These are phyloP conservation scores for Calosoma granatense DNA, from an alignment of 1,140 invertebrate species.

Conservation along the genomic window DNA sequence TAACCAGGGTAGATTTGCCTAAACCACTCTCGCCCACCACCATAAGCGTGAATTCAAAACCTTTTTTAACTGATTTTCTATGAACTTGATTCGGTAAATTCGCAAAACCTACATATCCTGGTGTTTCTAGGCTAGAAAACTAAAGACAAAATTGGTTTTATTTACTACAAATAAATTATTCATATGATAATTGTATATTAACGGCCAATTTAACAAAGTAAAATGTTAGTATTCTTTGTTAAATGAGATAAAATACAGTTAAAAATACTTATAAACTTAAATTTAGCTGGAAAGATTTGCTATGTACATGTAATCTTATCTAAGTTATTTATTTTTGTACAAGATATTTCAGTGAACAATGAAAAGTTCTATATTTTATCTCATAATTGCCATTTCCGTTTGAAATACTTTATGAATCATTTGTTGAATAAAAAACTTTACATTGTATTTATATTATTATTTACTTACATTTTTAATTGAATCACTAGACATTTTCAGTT, in stretches of 20 bases:
- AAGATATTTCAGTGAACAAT: neutral
- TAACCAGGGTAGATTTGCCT: constrained; percentile 96
- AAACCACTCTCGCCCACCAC: constrained; percentile 94
- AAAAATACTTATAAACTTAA: too few relatives aligned
- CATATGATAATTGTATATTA: constrained; percentile 3
- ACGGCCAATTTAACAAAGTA: neutral
- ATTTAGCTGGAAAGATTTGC: too few relatives aligned
- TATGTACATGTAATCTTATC: too few relatives aligned
- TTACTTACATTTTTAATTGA: constrained; percentile 34
- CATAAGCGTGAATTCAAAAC: constrained; percentile 97
- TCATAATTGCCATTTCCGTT: too few relatives aligned
- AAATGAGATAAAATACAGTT: constrained; percentile 9
- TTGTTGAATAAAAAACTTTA: too few relatives aligned
- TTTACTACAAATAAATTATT: constrained; percentile 5
- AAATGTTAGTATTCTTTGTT: neutral
- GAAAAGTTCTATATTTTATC: too few relatives aligned
- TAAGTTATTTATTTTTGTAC: neutral
- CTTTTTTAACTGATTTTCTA: constrained; percentile 93
- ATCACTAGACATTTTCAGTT: constrained; percentile 33
- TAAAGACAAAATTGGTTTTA: constrained; percentile 35
- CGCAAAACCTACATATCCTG: constrained; percentile 87
- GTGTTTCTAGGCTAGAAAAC: constrained; percentile 72
- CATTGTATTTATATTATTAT: neutral
- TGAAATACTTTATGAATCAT: too few relatives aligned
- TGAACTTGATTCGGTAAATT: constrained; percentile 93